Conservation (phyloP, 2,797 vertebrate species). For the Pseudochaenichthys georgianus region DNA sequence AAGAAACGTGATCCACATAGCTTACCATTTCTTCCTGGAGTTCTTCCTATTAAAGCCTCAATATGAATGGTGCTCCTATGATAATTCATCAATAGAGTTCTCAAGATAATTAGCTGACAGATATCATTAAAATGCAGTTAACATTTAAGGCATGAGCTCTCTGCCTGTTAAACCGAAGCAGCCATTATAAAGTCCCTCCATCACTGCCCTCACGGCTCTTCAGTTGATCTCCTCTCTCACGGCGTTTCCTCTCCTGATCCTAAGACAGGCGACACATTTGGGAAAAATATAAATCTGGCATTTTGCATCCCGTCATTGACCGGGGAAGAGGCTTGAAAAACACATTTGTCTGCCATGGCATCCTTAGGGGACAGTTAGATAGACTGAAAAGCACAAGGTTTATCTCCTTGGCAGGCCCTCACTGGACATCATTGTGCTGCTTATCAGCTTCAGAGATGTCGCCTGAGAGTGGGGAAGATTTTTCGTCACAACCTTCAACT, state of each 20-base stretch:
- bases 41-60: neutral
- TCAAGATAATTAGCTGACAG: slow-evolving; percentile 8
- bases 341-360: slow-evolving; percentile 69
- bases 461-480: slow-evolving; percentile 72
- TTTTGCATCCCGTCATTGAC: slow-evolving; percentile 46
- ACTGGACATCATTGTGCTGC: slow-evolving; percentile 60
- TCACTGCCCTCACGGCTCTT: slow-evolving; percentile 32
- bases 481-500: slow-evolving; percentile 70
- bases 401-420: slow-evolving; percentile 79
- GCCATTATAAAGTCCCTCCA: slow-evolving; percentile 29
- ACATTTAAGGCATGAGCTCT: slow-evolving; percentile 44
- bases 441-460: slow-evolving; percentile 76
- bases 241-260: slow-evolving; percentile 52
- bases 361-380: slow-evolving; percentile 80
- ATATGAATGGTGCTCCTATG: slow-evolving; percentile 7
- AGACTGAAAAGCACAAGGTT: slow-evolving; percentile 72
- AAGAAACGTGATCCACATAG: slow-evolving; percentile 17
- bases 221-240: slow-evolving; percentile 59
- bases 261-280: slow-evolving; percentile 46
- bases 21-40: slow-evolving; percentile 10
- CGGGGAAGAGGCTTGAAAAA: slow-evolving; percentile 61
- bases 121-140: slow-evolving; percentile 28
- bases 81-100: slow-evolving; percentile 3
- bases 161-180: slow-evolving; percentile 25
- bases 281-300: slow-evolving; percentile 40